phyloP scores from a whole-genome alignment of 1,140 invertebrate species.

The Steinernema feltiae region DNA sequence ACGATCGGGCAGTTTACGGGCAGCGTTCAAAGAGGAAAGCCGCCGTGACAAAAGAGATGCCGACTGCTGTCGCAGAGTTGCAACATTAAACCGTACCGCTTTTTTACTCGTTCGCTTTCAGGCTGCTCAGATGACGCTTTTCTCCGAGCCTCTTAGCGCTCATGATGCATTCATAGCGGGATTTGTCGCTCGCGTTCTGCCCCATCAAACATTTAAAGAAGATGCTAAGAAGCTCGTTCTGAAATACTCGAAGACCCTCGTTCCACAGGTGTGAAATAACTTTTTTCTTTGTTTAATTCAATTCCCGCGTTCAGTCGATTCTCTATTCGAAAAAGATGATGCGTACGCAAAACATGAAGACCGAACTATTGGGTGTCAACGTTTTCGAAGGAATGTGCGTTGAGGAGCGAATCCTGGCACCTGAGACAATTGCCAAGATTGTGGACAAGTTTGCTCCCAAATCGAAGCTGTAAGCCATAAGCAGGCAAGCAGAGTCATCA shows the following conservation, averaged over 20 bases:
- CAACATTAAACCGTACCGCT: not conserved
- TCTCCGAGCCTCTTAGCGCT: constrained; percentile 25
- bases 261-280: not conserved
- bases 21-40: not conserved
- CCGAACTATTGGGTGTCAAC: not conserved
- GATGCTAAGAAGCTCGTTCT: constrained; percentile 13
- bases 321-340: constrained; percentile 1
- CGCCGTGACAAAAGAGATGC: not conserved
- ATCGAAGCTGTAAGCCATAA: not conserved
- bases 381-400: not conserved
- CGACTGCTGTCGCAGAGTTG: not conserved
- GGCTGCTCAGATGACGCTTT: constrained; percentile 35
- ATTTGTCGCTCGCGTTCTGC: constrained; percentile 27
- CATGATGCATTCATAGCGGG: constrained; percentile 18
- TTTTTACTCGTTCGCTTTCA: constrained; percentile 15
- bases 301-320: not conserved
- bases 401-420: not conserved
- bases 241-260: not conserved
- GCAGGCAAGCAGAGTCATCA: not conserved
- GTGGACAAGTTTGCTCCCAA: not conserved
- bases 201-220: constrained; percentile 17
- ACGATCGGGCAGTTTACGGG: not conserved
- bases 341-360: not conserved
- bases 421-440: not conserved
- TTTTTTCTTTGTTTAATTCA: not conserved